Base-by-base conservation (phyloP, 2,113 vertebrate species). In the Bubalus kerabau region DNA sequence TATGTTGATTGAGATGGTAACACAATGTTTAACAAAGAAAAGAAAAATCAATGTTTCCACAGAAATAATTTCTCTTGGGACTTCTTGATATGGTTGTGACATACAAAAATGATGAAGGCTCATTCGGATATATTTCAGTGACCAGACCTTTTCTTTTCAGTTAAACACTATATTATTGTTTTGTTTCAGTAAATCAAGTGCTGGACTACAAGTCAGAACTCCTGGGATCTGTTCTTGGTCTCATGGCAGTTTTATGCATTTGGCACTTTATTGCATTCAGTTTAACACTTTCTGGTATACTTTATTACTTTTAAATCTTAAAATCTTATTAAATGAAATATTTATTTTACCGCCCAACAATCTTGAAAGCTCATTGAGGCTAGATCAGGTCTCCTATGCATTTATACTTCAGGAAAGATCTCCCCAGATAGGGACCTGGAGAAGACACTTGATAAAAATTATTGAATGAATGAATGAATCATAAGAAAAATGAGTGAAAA, bases 11-110 rank as follows among this genome's bases (percentile, higher is more conserved):
- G 87, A 97, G 86, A 95, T 83, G 62, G 71, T 90, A 94, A 19
- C 32, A 88, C 17, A 67, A 54, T 88, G 96, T 95, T 96, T 97
- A 98, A 96, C 52, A 86, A 96, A 95, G 64, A 64, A 95, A 96
- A 92, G 50, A 71, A 95, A 74, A 98, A 92, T 97, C 84, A 88
- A 48, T 97, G 11, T 54, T 96, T 98, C 62, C 60, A 83, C 36
- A 86, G 50, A 90, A 90, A 96, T 89, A 71, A 83, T 87, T 96
- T 98, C 62, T 97, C 90, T 90, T 52, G 10, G 54, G 81, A 86
- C 28, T 96, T 62, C 56, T 91, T 90, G 81, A 95, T 67, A 93
- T 93, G 32, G 16, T 85, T 83, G 60, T 97, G 91, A 94, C 93
- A 91, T 83, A 54, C 36, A 97, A 95, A 98, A 82, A 91, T 95